These are phyloP conservation scores for Harpalus rufipes DNA, from an alignment of 2,888 invertebrate genomes.

Conservation along the genomic window DNA sequence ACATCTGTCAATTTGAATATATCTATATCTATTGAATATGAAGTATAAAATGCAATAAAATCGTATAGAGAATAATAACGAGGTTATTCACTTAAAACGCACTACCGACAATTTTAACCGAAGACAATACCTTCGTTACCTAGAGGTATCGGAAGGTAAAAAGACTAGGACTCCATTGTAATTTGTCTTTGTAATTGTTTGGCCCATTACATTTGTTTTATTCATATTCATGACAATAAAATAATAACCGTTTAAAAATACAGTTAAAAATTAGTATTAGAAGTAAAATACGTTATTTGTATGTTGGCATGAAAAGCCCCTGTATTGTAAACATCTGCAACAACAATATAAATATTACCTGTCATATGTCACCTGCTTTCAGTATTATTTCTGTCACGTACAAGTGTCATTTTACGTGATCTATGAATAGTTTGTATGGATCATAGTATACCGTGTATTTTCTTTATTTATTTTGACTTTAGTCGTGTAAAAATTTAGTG, in stretches of 20 bases:
- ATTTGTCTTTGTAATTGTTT: too few species aligned
- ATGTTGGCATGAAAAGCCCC: neutral
- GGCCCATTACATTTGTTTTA: too few species aligned
- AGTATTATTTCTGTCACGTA: constrained; percentile 7
- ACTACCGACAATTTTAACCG: too few species aligned
- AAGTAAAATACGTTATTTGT: neutral
- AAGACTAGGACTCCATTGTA: too few species aligned
- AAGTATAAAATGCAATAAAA: too few species aligned
- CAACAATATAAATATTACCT: constrained; percentile 3
- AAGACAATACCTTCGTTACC: too few species aligned
- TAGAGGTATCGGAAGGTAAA: too few species aligned
- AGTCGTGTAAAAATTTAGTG: neutral
- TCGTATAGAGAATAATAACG: too few species aligned
- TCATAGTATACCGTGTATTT: neutral
- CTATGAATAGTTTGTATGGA: neutral
- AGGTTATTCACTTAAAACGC: too few species aligned
- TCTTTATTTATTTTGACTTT: constrained; percentile 10
- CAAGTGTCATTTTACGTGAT: constrained; percentile 12
- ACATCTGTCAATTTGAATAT: too few species aligned
- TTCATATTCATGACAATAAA: neutral
- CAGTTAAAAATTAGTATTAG: neutral
- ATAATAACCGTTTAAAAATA: neutral
- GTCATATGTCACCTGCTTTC: constrained; percentile 14
- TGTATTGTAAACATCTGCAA: constrained; percentile 5
- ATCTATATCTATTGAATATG: too few species aligned